Conservation (phyloP, 2,113 vertebrate genomes). For the Chrysemys picta region DNA sequence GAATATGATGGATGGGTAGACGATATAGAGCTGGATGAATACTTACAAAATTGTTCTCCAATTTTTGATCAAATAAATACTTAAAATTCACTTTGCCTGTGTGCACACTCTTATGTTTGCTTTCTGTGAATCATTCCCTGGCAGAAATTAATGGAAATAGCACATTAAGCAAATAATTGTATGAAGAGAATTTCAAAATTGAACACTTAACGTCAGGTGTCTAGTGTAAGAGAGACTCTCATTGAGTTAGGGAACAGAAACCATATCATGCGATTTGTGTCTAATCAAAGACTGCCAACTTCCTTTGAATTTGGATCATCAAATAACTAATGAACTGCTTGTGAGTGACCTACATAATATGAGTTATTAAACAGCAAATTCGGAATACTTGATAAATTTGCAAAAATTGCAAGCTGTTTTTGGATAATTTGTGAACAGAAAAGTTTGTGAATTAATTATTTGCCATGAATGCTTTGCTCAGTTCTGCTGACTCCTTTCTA, state of each 20-base stretch:
- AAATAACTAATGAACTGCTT: not conserved
- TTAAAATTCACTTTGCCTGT: not conserved
- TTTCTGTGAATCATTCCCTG: not conserved
- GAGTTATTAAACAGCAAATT: not conserved
- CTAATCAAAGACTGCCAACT: not conserved
- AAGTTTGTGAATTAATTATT: slow-evolving; percentile 10
- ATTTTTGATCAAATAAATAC: not conserved
- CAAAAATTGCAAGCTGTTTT: not conserved
- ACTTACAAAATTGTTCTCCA: not conserved
- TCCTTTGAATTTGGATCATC: not conserved
- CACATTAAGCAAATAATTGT: not conserved
- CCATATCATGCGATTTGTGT: not conserved
- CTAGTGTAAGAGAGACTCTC: not conserved
- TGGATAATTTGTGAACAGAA: slow-evolving; percentile 28
- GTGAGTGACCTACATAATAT: not conserved
- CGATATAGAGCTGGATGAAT: not conserved
- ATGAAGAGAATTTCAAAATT: too few relatives aligned
- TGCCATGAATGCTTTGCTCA: not conserved
- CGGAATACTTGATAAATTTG: not conserved
- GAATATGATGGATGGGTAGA: not conserved
- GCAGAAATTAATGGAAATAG: not conserved
- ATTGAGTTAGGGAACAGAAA: not conserved
- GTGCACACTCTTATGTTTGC: not conserved
- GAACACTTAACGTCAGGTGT: too few relatives aligned
- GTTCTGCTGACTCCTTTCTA: slow-evolving; percentile 14